Base-by-base conservation (phyloP, 2,888 invertebrate genomes). In the Polydrusus tereticollis region DNA sequence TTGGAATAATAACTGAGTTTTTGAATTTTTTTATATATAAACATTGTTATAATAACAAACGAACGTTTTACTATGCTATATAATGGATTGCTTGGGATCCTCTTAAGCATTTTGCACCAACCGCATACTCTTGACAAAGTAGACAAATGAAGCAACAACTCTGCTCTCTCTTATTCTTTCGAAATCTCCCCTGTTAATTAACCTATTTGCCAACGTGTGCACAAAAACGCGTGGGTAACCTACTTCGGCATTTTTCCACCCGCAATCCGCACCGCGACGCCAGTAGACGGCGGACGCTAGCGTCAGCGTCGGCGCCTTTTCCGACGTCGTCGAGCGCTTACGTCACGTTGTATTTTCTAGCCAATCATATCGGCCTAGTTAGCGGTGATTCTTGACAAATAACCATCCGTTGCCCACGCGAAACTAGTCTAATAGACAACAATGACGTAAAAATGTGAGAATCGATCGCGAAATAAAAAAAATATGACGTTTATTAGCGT, bases 251-350 rank as follows among this genome's bases (percentile, higher is more conserved):
- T 36, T 58, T 59, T 47, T 38, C 43, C 47, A 45, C 55, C 72
- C 57, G 57, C 72, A 55, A 64, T 59, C 68, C 64, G 68, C 72
- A 64, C 50, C 72, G 64, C 64, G 72, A 72, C 72, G 68, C 52
- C 64, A 68, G 59, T 58, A 59, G 68, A 69, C 68, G 68, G 33
- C 52, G 47, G 45, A 23, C 69, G 43, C 18, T 41, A 50, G 63
- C 67, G 64, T 50, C 64, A 68, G 38, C 65, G 68, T 59, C 64
- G 72, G 50, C 65, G 59, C 58, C 7, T 58, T 10, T 16, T 41
- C 10, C 33, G 23, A 63, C 47, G 52, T 10, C 29, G 29, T 7
- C 50, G 8, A 1, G 14, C n/a, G 21, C 12, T 7, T 8, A 41
- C 55, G 38, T 64, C 55, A 36, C 41, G 12, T 12, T 33, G 8